Conservation (phyloP, 2,797 vertebrate species). For the Echiichthys vipera region DNA sequence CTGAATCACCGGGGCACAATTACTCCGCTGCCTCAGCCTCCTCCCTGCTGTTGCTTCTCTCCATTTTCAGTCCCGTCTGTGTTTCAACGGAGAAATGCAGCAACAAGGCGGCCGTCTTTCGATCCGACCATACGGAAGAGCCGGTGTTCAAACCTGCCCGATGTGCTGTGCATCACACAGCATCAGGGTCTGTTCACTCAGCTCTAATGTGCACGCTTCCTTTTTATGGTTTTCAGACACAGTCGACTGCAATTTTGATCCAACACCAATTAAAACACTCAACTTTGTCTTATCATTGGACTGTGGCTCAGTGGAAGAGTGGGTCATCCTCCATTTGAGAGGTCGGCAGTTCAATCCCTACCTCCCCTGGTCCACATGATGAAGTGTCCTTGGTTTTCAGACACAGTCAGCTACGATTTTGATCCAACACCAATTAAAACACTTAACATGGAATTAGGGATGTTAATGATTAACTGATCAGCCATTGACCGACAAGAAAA, state of each 20-base stretch:
- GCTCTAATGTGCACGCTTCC: not conserved
- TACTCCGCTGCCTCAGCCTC: slow-evolving; percentile 55
- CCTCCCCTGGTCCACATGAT: no score
- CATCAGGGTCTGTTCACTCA: not conserved
- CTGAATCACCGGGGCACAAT: slow-evolving; percentile 68
- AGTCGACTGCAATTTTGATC: not conserved
- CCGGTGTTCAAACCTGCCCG: not conserved
- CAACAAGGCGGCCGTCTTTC: not conserved
- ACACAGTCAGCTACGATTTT: not conserved
- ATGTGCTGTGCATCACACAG: not conserved
- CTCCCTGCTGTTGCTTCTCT: slow-evolving; percentile 52
- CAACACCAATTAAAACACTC: not conserved
- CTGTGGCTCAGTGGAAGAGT: no score
- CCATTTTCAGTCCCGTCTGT: slow-evolving; percentile 13
- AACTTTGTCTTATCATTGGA: not conserved
- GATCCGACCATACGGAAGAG: not conserved
- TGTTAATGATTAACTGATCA: no score
- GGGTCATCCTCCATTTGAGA: no score
- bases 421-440: not conserved
- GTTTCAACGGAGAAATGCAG: slow-evolving; percentile 1
- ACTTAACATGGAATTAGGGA: no score
- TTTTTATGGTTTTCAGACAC: not conserved
- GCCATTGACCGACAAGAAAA: no score
- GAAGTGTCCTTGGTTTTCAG: not conserved
- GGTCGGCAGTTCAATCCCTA: no score